These are phyloP conservation scores for Leptinotarsa peninsularis DNA, from an alignment of 2,888 invertebrate species.

Conservation along the genomic window DNA sequence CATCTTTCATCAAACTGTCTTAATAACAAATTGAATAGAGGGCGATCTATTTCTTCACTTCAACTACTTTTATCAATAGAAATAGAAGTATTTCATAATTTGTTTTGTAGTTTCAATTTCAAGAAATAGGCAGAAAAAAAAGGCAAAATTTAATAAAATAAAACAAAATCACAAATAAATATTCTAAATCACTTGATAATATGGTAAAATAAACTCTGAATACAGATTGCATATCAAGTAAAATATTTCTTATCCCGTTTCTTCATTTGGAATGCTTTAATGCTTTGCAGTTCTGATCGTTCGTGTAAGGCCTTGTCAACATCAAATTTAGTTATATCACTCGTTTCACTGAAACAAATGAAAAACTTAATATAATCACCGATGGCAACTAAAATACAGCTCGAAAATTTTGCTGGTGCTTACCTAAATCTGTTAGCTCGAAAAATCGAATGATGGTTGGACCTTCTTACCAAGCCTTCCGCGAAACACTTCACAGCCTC, in stretches of 20 bases:
- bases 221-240: conserved; percentile 43
- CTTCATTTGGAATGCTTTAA: conserved; percentile 47
- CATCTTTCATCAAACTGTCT: too few species aligned
- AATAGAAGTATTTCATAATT: too few species aligned
- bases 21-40: too few species aligned
- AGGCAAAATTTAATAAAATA: conserved; percentile 29
- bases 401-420: conserved; percentile 46
- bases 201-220: conserved; percentile 3
- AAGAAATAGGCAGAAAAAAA: not conserved
- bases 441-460: conserved; percentile 55
- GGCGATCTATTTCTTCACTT: too few species aligned
- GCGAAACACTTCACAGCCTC: conserved; percentile 69
- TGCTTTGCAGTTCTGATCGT: conserved; percentile 50
- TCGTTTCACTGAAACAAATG: conserved; percentile 40
- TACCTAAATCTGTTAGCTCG: conserved; percentile 41
- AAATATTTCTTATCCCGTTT: conserved; percentile 52
- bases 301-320: conserved; percentile 52
- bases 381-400: not conserved
- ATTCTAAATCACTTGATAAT: conserved; percentile 25
- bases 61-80: too few species aligned
- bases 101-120: too few species aligned
- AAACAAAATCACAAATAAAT: conserved; percentile 38
- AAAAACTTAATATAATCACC: not conserved
- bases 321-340: conserved; percentile 49
- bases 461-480: conserved; percentile 66